Evolutionary conservation across 2,797 vertebrate genomes (phyloP).

Genomic region (Oophaga sylvatica): DNA sequence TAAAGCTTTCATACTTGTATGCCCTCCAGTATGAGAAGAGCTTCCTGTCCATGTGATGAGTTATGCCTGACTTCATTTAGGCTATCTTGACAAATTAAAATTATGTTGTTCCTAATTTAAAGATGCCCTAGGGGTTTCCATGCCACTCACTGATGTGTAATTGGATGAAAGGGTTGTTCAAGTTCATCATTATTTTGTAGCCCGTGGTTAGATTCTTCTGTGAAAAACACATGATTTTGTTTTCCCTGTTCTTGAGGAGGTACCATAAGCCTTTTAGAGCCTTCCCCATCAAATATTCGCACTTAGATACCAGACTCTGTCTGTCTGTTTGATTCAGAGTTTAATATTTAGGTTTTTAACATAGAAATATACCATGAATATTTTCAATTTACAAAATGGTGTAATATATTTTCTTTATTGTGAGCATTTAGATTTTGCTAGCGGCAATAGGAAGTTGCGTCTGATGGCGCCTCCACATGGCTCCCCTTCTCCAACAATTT

Average conservation of each 20-base stretch:
- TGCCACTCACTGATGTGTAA: conserved; percentile 42
- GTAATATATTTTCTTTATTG: no score
- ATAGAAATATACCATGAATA: background rate
- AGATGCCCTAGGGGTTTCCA: background rate
- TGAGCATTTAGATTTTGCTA: no score
- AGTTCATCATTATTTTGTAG: conserved; percentile 46
- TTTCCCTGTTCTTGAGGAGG: background rate
- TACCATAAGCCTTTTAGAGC: background rate
- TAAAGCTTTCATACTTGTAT: conserved; percentile 29
- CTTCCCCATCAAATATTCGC: background rate
- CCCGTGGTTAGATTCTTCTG: conserved; percentile 26
- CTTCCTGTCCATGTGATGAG: conserved; percentile 3
- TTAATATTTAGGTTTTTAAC: background rate
- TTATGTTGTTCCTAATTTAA: conserved; percentile 43
- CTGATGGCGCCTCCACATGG: no score
- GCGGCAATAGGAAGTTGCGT: background rate
- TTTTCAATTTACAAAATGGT: background rate
- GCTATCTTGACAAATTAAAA: conserved; percentile 35
- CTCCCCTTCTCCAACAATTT: no score
- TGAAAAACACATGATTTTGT: background rate
- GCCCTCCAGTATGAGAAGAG: conserved; percentile 4
- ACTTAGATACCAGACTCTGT: background rate
- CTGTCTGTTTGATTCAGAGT: background rate
- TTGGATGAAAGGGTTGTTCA: conserved; percentile 29
- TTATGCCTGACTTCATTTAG: conserved; percentile 30